Conservation (phyloP, 2,888 invertebrate genomes). For the Hanleya hanleyi region DNA sequence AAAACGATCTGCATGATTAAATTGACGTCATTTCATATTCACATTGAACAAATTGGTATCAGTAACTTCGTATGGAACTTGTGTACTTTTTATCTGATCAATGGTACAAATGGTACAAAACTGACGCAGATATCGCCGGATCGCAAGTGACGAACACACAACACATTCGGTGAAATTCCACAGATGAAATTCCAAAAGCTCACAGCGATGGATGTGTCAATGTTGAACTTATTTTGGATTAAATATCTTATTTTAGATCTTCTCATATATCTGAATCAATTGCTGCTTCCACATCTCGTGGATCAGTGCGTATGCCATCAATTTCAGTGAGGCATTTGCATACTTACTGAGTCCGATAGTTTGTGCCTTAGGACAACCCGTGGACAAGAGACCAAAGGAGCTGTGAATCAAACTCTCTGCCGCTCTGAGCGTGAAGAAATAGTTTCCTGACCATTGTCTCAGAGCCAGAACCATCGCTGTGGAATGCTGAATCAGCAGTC, state of each 20-base stretch:
- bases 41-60: too few species aligned
- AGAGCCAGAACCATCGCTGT: not conserved
- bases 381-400: not conserved
- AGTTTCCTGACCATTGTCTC: constrained; percentile 2
- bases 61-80: too few species aligned
- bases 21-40: too few species aligned
- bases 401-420: not conserved
- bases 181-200: not conserved
- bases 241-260: too few species aligned
- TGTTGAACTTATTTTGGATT: too few species aligned
- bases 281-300: too few species aligned
- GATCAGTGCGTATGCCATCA: too few species aligned
- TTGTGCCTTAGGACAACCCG: not conserved
- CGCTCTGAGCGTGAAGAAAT: constrained; percentile 3
- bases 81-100: too few species aligned
- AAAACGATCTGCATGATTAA: not conserved
- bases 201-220: not conserved
- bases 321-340: too few species aligned
- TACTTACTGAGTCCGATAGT: not conserved
- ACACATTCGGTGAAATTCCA: not conserved
- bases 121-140: not conserved
- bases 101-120: too few species aligned
- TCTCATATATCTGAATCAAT: too few species aligned
- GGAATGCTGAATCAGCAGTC: not conserved
- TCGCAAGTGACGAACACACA: not conserved